Percentiles rank a stretch among this genome's conserved stretches.
Evolutionary conservation across 2,888 invertebrate genomes (phyloP).

Genomic region (Chironomus riparius): DNA sequence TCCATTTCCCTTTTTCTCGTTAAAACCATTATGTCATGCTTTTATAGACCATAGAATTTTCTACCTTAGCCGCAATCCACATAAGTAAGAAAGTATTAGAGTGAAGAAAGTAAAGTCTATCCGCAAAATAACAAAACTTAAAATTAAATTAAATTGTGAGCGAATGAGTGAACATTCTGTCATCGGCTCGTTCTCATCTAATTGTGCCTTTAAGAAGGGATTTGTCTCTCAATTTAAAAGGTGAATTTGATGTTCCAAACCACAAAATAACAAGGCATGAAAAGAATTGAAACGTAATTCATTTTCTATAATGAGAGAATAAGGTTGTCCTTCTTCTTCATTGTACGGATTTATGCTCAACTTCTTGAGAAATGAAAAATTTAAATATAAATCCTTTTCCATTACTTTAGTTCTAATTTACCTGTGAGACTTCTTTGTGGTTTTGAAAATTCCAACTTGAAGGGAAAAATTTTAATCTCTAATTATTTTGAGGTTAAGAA

Average conservation of each 20-base stretch:
- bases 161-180: neutral
- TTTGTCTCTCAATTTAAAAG: neutral
- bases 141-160: conserved; percentile 7
- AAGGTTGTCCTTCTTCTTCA: neutral
- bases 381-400: too few species aligned
- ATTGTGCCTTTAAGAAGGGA: neutral
- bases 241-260: neutral
- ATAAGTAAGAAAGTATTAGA: neutral
- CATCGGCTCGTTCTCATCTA: neutral
- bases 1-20: neutral
- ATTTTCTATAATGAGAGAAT: conserved; percentile 19
- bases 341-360: too few species aligned
- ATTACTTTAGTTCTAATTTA: too few species aligned
- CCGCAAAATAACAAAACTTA: neutral
- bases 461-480: too few species aligned
- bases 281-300: neutral
- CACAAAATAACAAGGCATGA: neutral
- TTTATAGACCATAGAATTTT: neutral
- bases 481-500: too few species aligned
- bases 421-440: too few species aligned
- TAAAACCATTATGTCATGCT: neutral
- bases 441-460: too few species aligned
- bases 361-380: too few species aligned
- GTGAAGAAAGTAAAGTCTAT: neutral
- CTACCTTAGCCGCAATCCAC: neutral